Evolutionary conservation across 2,888 invertebrate genomes (phyloP).

Genomic region (Pristionchus arcanus): DNA sequence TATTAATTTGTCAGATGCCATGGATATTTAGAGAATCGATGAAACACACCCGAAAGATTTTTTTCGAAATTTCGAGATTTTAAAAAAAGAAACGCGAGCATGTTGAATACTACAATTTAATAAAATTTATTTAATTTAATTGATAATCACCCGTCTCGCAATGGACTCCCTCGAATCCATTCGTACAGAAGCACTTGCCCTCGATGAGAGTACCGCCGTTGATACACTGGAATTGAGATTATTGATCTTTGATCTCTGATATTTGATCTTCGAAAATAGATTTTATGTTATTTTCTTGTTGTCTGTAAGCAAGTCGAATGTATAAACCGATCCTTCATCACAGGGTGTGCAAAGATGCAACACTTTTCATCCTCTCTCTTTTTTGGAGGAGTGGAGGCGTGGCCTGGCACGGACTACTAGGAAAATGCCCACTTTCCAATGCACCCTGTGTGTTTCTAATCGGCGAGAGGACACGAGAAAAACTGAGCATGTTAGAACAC

Average conservation of each 20-base stretch:
- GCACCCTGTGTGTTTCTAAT: no score
- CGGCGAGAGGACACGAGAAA: no score
- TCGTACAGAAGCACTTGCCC: constrained; percentile 31
- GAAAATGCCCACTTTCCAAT: no score
- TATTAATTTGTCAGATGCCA: no score
- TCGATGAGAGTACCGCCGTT: constrained; percentile 26
- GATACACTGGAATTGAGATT: not conserved
- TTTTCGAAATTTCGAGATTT: not conserved
- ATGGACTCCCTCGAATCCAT: constrained; percentile 29
- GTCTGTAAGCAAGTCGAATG: not conserved
- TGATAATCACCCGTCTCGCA: constrained; percentile 19
- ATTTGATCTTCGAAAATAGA: not conserved
- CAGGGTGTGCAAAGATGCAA: no score
- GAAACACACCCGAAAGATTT: no score
- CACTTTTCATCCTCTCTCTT: no score
- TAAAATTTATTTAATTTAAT: not conserved
- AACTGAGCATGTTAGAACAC: no score
- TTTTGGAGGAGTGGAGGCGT: no score
- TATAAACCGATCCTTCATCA: no score
- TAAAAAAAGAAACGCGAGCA: not conserved
- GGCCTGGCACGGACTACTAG: no score
- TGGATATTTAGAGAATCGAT: no score
- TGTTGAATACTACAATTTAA: not conserved
- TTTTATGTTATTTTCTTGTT: not conserved
- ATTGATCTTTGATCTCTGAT: not conserved